Evolutionary conservation across 2,888 invertebrate genomes (phyloP).

Genomic region (Glyphotaelius pellucidus): DNA sequence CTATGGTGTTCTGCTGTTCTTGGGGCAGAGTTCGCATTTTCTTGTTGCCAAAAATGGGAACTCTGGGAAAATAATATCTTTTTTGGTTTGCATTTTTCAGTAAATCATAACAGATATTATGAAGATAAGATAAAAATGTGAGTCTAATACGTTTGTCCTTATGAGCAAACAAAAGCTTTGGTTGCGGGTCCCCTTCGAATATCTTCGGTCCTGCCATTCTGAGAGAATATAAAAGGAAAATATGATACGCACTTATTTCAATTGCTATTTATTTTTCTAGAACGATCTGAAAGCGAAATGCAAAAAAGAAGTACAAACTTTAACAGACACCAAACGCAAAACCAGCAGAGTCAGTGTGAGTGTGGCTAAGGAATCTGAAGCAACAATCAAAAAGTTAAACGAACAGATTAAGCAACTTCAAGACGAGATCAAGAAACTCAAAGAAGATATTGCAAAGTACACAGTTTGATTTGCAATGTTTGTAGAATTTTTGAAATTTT

Average conservation of each 20-base stretch:
- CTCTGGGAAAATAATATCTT: too few species aligned
- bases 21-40: not conserved
- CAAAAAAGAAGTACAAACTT: conserved; percentile 9
- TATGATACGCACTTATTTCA: not conserved
- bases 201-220: not conserved
- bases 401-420: conserved; percentile 22
- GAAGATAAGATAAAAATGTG: too few species aligned
- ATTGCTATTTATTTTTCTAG: conserved; percentile 19
- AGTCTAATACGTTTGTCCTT: too few species aligned
- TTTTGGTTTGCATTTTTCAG: too few species aligned
- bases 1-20: not conserved
- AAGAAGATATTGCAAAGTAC: conserved; percentile 30
- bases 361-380: not conserved
- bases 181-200: not conserved
- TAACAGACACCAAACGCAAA: conserved; percentile 5
- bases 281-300: conserved; percentile 27
- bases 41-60: too few species aligned
- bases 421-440: conserved; percentile 12
- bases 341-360: not conserved
- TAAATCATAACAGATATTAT: too few species aligned
- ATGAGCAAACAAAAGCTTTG: too few species aligned
- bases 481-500: not conserved
- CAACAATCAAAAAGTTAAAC: not conserved
- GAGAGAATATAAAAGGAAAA: not conserved
- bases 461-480: not conserved